phyloP scores from a whole-genome alignment of 2,797 vertebrate genomes.

The Poecilia velifera region DNA sequence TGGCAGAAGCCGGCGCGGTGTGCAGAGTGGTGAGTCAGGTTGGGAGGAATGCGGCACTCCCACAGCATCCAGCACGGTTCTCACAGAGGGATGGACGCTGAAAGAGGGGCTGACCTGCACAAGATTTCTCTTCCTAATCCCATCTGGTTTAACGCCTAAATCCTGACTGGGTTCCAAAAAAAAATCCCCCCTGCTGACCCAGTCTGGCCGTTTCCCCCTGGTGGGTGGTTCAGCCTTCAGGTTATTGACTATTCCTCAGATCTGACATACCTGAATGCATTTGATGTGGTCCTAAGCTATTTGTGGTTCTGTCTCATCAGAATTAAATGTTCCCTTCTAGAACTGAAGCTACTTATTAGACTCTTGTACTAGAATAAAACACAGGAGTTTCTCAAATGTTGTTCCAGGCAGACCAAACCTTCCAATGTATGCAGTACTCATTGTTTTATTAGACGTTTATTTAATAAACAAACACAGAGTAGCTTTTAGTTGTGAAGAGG shows the following conservation, averaged over 20 bases:
- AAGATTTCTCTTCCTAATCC: not conserved
- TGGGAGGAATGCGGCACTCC: constrained; percentile 59
- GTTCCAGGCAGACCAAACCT: not conserved
- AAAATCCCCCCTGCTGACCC: not conserved
- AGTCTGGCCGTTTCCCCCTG: not conserved
- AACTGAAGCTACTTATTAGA: not conserved
- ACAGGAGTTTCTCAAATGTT: not conserved
- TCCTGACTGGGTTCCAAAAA: not conserved
- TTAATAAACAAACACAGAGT: not conserved
- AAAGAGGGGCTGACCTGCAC: not conserved
- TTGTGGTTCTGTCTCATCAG: not conserved
- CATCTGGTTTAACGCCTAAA: not conserved
- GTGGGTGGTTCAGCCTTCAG: not conserved
- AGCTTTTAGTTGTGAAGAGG: not conserved
- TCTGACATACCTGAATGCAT: not conserved
- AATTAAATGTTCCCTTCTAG: not conserved
- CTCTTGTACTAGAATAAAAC: not conserved
- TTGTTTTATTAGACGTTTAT: not conserved
- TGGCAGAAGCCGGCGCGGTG: constrained; percentile 40
- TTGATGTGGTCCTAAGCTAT: not conserved
- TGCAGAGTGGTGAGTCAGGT: constrained; percentile 59
- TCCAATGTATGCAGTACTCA: not conserved
- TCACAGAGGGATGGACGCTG: constrained; percentile 21
- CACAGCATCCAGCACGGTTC: constrained; percentile 40
- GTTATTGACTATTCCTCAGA: constrained; percentile 1